Conservation (phyloP, 2,113 vertebrate species). For the Malurus elegans region DNA sequence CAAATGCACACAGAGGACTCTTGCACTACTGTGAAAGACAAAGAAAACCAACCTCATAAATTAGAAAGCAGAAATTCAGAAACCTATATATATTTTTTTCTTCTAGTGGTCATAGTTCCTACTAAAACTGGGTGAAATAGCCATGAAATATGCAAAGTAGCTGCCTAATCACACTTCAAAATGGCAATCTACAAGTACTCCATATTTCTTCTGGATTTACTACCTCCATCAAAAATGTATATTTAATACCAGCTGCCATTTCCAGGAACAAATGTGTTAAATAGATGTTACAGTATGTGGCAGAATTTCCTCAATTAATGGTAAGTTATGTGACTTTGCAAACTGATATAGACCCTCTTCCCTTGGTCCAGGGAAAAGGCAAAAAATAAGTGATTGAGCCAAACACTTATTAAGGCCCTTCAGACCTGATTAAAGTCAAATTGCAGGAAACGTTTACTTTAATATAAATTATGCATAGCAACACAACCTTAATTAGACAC, state of each 20-base stretch:
- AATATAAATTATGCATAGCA: constrained; percentile 57
- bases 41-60: background rate
- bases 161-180: background rate
- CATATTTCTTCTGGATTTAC: background rate
- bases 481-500: constrained; percentile 65
- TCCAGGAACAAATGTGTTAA: background rate
- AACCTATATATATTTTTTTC: background rate
- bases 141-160: background rate
- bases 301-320: background rate
- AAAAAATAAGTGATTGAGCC: background rate
- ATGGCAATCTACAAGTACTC: background rate
- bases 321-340: background rate
- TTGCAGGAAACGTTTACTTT: constrained; percentile 48
- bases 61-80: background rate
- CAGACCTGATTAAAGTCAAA: constrained; percentile 52
- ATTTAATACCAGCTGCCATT: background rate
- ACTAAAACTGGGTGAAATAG: background rate
- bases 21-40: background rate
- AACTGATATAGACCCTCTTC: background rate
- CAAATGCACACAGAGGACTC: background rate
- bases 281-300: background rate
- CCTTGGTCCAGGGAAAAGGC: background rate
- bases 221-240: background rate
- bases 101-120: background rate
- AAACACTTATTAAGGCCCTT: constrained; percentile 23